Percentiles rank a stretch among this genome's conserved stretches.
These are phyloP conservation scores for Phytoseiulus persimilis DNA, from an alignment of 2,888 invertebrate genomes.

Conservation along the genomic window DNA sequence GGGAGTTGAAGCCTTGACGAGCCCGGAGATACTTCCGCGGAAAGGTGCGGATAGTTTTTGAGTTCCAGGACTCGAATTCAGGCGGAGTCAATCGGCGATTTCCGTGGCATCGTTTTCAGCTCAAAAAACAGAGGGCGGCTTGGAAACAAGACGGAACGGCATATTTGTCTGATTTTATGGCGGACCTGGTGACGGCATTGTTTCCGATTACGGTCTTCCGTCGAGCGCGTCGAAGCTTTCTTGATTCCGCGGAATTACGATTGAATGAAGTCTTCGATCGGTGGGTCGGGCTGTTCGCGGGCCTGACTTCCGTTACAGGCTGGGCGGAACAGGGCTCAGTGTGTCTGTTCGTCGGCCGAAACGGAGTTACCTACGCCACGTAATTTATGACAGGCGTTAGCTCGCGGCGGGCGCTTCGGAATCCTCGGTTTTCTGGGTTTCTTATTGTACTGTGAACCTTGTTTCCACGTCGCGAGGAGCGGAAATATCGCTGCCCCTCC, in stretches of 20 bases:
- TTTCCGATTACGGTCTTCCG: neutral
- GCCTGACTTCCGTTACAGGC: neutral
- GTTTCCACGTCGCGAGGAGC: too few species aligned
- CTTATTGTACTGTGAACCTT: neutral
- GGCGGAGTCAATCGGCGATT: too few species aligned
- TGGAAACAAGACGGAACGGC: neutral
- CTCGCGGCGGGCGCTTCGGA: neutral
- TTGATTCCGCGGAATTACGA: neutral
- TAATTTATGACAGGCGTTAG: neutral
- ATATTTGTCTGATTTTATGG: neutral
- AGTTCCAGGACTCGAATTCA: too few species aligned
- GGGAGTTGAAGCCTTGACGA: too few species aligned
- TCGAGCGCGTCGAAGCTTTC: neutral
- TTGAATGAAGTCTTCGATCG: neutral
- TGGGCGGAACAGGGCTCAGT: neutral
- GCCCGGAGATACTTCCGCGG: too few species aligned
- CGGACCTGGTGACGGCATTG: neutral
- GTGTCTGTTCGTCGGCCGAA: neutral
- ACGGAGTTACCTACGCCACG: neutral
- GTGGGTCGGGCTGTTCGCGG: neutral
- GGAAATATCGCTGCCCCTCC: neutral
- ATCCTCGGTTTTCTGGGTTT: neutral
- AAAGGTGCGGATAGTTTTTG: too few species aligned
- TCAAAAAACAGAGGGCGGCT: neutral
- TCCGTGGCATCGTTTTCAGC: too few species aligned